Percentiles rank a stretch among this genome's conserved stretches.
Conservation (phyloP, 2,888 invertebrate genomes). For the Nematopogon swammerdamellus region DNA sequence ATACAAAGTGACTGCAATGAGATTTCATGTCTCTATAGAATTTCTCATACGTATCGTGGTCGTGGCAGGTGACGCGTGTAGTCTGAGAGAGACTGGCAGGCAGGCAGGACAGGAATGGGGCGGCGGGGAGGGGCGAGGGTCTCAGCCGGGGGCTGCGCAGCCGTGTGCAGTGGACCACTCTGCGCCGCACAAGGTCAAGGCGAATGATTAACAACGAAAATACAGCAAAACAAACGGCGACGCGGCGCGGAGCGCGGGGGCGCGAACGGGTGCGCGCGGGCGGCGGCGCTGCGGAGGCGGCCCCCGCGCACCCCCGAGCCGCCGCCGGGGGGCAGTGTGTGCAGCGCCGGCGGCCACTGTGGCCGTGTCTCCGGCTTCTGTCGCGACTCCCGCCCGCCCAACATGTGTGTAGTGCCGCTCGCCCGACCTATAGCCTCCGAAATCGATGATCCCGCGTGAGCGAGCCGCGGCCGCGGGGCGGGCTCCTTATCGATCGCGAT, state of each 20-base stretch:
- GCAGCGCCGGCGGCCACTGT: conserved; percentile 44
- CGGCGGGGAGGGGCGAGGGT: conserved; percentile 37
- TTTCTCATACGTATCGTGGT: too few species aligned
- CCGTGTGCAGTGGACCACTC: conserved; percentile 57
- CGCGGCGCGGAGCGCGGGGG: conserved; percentile 26
- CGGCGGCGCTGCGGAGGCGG: conserved; percentile 24
- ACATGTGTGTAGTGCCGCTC: background rate
- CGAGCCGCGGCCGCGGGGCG: too few species aligned
- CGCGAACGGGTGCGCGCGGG: conserved; percentile 29
- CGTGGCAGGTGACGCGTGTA: too few species aligned
- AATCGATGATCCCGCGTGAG: background rate
- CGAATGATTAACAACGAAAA: conserved; percentile 60
- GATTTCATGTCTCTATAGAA: too few species aligned
- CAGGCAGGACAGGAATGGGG: background rate
- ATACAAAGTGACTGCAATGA: too few species aligned
- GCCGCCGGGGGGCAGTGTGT: conserved; percentile 33
- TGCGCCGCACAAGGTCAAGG: conserved; percentile 57
- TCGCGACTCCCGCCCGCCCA: conserved; percentile 24
- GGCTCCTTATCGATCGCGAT: background rate
- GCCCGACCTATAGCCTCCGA: background rate
- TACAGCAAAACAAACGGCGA: conserved; percentile 55
- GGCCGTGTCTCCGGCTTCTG: conserved; percentile 40
- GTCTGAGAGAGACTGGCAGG: too few species aligned
- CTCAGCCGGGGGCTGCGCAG: conserved; percentile 24
- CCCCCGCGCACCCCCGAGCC: conserved; percentile 8